A percentile compares a stretch with the other conserved stretches of the same genome.
These are phyloP conservation scores for Junonia oenone DNA, from an alignment of 2,888 invertebrate species.

Conservation along the genomic window DNA sequence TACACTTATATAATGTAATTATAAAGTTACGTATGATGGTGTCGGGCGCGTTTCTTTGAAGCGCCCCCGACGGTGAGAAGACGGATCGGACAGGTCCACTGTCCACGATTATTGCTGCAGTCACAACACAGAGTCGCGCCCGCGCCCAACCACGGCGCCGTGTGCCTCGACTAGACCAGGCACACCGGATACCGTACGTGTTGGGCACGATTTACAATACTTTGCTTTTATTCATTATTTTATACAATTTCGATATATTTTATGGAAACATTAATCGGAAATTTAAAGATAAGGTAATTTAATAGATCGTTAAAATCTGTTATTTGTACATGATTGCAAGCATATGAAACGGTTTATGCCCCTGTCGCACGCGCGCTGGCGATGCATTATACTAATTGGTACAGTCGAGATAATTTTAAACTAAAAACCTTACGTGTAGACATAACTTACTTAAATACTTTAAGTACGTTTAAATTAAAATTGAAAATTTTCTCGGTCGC, in stretches of 20 bases:
- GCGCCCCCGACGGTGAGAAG: conserved; percentile 46
- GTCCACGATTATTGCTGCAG: conserved; percentile 64
- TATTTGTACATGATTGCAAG: conserved; percentile 66
- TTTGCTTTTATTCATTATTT: conserved; percentile 12
- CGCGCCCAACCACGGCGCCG: conserved; percentile 12
- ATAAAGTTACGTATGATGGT: conserved; percentile 69
- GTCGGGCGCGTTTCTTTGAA: conserved; percentile 60
- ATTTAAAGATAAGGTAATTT: conserved; percentile 16
- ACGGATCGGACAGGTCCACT: conserved; percentile 53
- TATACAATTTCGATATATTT: conserved; percentile 22
- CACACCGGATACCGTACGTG: conserved; percentile 13
- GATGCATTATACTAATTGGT: conserved; percentile 35
- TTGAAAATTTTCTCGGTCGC: conserved; percentile 26
- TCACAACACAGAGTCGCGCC: conserved; percentile 50
- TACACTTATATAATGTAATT: conserved; percentile 58
- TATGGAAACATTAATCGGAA: conserved; percentile 21
- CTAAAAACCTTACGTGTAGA: conserved; percentile 19
- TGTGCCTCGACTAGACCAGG: conserved; percentile 10
- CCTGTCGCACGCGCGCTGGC: conserved; percentile 36
- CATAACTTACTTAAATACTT: conserved; percentile 32
- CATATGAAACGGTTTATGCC: conserved; percentile 41
- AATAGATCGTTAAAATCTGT: conserved; percentile 23
- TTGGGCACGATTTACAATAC: conserved; percentile 24
- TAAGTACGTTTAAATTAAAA: conserved; percentile 56
- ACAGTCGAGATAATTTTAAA: conserved; percentile 28